Evolutionary conservation across 2,797 vertebrate species (phyloP).

Genomic region (Chaetodon trifasciatus): DNA sequence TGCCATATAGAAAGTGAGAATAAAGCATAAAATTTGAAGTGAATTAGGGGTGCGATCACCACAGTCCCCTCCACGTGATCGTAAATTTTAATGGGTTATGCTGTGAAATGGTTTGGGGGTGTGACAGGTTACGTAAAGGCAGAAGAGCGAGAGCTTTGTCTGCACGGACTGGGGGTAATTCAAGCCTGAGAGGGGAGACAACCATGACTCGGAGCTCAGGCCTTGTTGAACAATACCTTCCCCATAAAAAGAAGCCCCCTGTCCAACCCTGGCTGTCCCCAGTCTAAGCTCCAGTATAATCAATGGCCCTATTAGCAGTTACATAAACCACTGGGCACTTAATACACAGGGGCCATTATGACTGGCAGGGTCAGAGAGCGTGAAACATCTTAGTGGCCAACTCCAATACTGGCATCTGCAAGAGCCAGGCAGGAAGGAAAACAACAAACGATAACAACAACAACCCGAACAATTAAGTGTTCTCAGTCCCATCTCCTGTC

Average conservation of each 20-base stretch:
- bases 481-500: slow-evolving; percentile 16
- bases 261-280: slow-evolving; percentile 55
- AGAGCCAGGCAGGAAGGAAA: slow-evolving; percentile 53
- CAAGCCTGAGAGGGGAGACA: slow-evolving; percentile 66
- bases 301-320: slow-evolving; percentile 71
- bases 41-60: background rate
- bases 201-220: slow-evolving; percentile 64
- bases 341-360: slow-evolving; percentile 57
- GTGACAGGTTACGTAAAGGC: slow-evolving; percentile 73
- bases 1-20: background rate
- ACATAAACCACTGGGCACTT: slow-evolving; percentile 71
- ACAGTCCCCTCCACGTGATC: slow-evolving; percentile 29
- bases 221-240: slow-evolving; percentile 56
- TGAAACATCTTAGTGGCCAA: slow-evolving; percentile 55
- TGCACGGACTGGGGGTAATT: slow-evolving; percentile 59
- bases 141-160: slow-evolving; percentile 77
- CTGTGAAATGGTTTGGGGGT: slow-evolving; percentile 40
- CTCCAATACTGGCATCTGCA: slow-evolving; percentile 48
- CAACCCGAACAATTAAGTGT: slow-evolving; percentile 29
- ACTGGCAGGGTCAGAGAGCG: slow-evolving; percentile 51
- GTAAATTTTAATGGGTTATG: slow-evolving; percentile 33
- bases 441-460: slow-evolving; percentile 51
- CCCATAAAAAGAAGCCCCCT: slow-evolving; percentile 58
- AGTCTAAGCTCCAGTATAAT: slow-evolving; percentile 58
- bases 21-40: slow-evolving; percentile 4